Evolutionary conservation across 2,888 invertebrate species (phyloP).

Genomic region (Cepaea hortensis): DNA sequence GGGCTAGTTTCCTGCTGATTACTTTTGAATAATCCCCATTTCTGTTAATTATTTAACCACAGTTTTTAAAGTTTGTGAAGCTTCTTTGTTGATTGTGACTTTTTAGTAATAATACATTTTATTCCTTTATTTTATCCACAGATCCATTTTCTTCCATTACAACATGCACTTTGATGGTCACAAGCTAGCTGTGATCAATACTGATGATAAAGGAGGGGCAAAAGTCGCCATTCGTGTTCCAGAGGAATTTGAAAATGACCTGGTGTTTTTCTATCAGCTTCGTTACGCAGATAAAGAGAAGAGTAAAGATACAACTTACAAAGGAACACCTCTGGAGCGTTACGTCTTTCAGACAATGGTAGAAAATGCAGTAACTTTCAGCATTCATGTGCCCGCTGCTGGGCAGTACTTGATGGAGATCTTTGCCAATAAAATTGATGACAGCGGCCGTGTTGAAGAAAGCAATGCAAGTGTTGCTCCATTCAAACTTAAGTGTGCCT

Average conservation of each 20-base stretch:
- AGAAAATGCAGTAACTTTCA: conserved; percentile 84
- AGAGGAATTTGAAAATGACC: conserved; percentile 91
- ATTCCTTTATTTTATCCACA: conserved; percentile 55
- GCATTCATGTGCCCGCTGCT: conserved; percentile 96
- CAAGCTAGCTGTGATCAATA: conserved; percentile 90
- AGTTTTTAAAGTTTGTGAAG: too few relatives aligned
- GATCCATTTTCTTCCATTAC: conserved; percentile 95
- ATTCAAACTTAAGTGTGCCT: conserved; percentile 81
- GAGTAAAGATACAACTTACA: conserved; percentile 83
- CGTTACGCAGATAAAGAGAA: conserved; percentile 89
- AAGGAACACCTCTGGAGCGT: conserved; percentile 94
- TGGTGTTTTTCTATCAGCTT: conserved; percentile 99
- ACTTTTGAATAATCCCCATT: too few relatives aligned
- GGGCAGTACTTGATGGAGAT: conserved; percentile 96
- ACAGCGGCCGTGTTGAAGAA: conserved; percentile 69
- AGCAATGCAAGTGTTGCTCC: conserved; percentile 72
- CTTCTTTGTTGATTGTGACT: too few relatives aligned
- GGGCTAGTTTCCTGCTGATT: too few relatives aligned
- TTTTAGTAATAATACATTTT: too few relatives aligned
- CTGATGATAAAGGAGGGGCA: conserved; percentile 97
- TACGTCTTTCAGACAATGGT: conserved; percentile 96
- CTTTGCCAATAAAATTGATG: conserved; percentile 90
- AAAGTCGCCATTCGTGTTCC: conserved; percentile 98
- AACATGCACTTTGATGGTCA: conserved; percentile 93
- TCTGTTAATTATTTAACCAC: too few relatives aligned